phyloP scores from a whole-genome alignment of 2,888 invertebrate genomes.

The Saturnia pavonia region DNA sequence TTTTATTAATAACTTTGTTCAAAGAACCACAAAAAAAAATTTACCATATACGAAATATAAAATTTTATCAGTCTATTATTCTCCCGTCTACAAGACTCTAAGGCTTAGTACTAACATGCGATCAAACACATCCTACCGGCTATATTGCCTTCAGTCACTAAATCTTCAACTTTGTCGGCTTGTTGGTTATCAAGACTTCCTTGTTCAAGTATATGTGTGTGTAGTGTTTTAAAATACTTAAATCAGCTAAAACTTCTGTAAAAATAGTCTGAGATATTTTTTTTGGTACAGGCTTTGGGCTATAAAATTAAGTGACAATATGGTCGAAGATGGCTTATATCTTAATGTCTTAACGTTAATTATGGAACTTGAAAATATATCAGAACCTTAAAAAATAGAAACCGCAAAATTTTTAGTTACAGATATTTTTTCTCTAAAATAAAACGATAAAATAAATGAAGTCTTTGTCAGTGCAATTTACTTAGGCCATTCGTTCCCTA shows the following conservation, averaged over 20 bases:
- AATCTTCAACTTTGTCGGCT: conserved; percentile 22
- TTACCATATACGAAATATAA: no score
- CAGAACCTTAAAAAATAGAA: background rate
- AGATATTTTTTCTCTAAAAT: background rate
- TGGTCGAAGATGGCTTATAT: background rate
- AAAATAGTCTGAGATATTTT: background rate
- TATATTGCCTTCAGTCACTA: conserved; percentile 25
- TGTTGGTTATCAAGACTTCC: conserved; percentile 22
- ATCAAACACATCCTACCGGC: conserved; percentile 19
- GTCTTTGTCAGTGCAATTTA: background rate
- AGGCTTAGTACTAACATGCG: conserved; percentile 17
- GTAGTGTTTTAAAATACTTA: conserved; percentile 2
- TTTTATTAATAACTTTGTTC: no score
- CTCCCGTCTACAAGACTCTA: conserved; percentile 15
- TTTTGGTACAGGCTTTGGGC: background rate
- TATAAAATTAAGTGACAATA: background rate
- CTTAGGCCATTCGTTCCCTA: background rate
- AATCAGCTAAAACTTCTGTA: background rate
- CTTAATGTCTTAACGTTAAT: background rate
- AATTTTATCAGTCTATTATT: background rate
- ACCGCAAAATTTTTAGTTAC: background rate
- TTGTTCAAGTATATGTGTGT: conserved; percentile 19
- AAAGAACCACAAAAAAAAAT: no score
- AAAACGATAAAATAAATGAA: background rate
- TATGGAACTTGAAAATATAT: background rate